Base-by-base conservation (phyloP, 1,140 invertebrate species). In the Drosophila novamexicana region DNA sequence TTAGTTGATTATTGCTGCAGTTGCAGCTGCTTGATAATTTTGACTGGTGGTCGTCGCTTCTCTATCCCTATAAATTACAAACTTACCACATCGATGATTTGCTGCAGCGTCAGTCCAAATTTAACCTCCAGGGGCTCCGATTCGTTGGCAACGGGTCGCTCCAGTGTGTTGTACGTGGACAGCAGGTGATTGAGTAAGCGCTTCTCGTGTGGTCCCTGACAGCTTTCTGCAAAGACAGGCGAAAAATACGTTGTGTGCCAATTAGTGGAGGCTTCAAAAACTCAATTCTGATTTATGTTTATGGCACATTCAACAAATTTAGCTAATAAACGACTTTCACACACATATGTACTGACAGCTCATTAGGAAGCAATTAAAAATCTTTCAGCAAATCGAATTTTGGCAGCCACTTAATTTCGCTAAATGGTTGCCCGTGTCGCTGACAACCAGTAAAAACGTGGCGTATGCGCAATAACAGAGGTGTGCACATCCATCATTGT, bases 41-140 rank as follows among this genome's bases (percentile, higher is more conserved):
- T 14, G 56, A 59, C 57, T 57, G 29, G n/a, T 36, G 4, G 42
- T 67, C 8, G 22, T 42, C 57, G 47, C 45, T 58, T 47, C 70
- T 36, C 34, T 47, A 4, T 40, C 39, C 40, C 29, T 54, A 36
- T 7, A 40, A 40, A 39, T 44, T 40, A 49, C 8, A 32, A 85
- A 95, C 97, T 96, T 94, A 99, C 98, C 96, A 99, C 98, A 93
- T 99, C 98, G 92, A 99, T 99, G 88, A 99, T 99, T 94, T 99
- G 99, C 93, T 99, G 98, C 71, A 99, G 94, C 57, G 98, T 98
- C 82, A 99, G 95, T 77, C 98, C 98, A 92, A 99, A 98, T 89
- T 95, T 97, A 63, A 99, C 97, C 93, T 97, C 95, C 44, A 99
- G 94, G 10, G 98, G 96, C 84, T 98, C 96, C 63, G 97, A 97